These are phyloP conservation scores for Melipona beecheii DNA, from an alignment of 2,888 invertebrate genomes.

Conservation along the genomic window DNA sequence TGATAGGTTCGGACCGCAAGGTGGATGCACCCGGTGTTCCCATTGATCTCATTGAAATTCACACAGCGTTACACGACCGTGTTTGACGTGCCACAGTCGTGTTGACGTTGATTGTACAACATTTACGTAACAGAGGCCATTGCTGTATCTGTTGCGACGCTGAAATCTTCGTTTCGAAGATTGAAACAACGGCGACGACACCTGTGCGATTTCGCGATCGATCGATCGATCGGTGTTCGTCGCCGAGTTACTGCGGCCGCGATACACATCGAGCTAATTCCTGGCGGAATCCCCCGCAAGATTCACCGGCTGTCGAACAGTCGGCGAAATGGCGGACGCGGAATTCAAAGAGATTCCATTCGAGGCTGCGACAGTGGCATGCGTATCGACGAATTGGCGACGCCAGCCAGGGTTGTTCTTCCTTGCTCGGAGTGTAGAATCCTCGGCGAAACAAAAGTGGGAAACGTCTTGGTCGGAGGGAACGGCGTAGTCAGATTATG, in stretches of 20 bases:
- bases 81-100: too few species aligned
- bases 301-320: constrained; percentile 38
- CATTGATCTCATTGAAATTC: too few species aligned
- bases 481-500: neutral
- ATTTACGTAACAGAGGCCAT: too few species aligned
- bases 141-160: too few species aligned
- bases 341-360: constrained; percentile 42
- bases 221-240: neutral
- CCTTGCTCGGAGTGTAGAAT: neutral
- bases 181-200: neutral
- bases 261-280: constrained; percentile 23
- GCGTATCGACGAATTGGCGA: constrained; percentile 7
- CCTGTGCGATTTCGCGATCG: neutral
- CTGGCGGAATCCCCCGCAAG: constrained; percentile 33
- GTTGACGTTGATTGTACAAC: too few species aligned
- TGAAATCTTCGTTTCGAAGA: neutral
- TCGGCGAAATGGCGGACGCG: neutral
- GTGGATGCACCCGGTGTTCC: too few species aligned
- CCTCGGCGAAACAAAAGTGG: neutral
- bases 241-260: neutral
- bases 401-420: constrained; percentile 11
- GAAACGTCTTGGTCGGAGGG: neutral
- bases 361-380: constrained; percentile 2
- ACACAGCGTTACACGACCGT: too few species aligned
- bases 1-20: too few species aligned